These are phyloP conservation scores for Asbolus verrucosus DNA, from an alignment of 1,140 invertebrate genomes.

Conservation along the genomic window DNA sequence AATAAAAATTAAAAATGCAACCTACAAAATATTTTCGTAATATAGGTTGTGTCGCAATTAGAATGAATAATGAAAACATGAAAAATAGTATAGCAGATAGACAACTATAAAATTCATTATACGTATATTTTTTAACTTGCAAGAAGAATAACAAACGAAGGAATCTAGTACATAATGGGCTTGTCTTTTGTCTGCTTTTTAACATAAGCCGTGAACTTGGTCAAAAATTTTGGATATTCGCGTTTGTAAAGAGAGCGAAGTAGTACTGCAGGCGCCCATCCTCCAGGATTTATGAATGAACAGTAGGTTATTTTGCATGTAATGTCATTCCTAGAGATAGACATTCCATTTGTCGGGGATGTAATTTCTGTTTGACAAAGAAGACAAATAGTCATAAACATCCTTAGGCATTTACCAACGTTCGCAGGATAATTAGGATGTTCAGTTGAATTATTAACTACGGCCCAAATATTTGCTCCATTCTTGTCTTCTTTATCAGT, in stretches of 20 bases:
- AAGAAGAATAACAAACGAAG: no score
- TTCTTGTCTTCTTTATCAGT: constrained; percentile 80
- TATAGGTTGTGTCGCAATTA: no score
- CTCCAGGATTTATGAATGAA: constrained; percentile 97
- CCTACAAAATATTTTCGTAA: no score
- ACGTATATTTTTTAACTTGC: no score
- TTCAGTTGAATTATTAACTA: constrained; percentile 95
- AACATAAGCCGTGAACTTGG: constrained; percentile 97
- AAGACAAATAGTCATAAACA: constrained; percentile 95
- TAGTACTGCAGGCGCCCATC: constrained; percentile 97
- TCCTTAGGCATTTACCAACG: constrained; percentile 89
- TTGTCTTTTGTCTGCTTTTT: constrained; percentile 91
- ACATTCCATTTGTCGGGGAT: constrained; percentile 78
- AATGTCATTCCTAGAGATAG: constrained; percentile 87
- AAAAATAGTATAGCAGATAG: no score
- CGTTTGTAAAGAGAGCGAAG: constrained; percentile 97
- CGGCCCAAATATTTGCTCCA: constrained; percentile 88
- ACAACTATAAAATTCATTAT: no score
- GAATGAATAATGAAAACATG: no score
- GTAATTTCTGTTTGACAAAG: constrained; percentile 95
- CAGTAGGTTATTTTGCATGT: constrained; percentile 99
- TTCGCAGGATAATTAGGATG: constrained; percentile 83
- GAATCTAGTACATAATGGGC: constrained; percentile 83
- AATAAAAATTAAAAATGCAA: no score
- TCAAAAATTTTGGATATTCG: constrained; percentile 99